Evolutionary conservation across 1,140 invertebrate species (phyloP).

Genomic region (Drosophila littoralis): DNA sequence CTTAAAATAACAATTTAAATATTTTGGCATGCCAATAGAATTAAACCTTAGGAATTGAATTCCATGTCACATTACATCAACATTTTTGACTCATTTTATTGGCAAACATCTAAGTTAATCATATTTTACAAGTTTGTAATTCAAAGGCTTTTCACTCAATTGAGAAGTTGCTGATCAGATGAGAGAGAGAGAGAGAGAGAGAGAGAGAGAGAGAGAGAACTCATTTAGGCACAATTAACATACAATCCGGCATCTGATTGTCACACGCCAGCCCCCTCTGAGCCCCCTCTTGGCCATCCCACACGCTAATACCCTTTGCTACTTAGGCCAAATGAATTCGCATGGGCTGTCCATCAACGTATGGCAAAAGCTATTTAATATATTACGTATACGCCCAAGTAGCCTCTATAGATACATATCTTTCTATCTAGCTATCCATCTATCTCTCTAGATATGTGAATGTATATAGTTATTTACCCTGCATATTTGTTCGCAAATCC

Average conservation of each 20-base stretch:
- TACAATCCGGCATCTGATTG: neutral
- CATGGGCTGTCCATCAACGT: slow-evolving; percentile 29
- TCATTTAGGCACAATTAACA: no score
- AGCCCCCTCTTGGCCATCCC: neutral
- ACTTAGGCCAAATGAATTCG: slow-evolving; percentile 36
- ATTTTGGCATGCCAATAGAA: no score
- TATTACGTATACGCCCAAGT: slow-evolving; percentile 64
- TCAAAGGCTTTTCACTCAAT: neutral
- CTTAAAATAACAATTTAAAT: no score
- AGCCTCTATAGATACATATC: slow-evolving; percentile 8
- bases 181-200: neutral
- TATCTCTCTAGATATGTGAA: neutral
- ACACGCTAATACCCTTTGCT: slow-evolving; percentile 7
- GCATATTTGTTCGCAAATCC: slow-evolving; percentile 42
- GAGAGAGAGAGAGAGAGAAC: no score
- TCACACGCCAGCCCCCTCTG: neutral
- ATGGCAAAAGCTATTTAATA: slow-evolving; percentile 50
- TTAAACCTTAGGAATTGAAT: no score
- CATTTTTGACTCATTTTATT: neutral
- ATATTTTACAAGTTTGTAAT: neutral
- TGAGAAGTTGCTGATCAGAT: neutral
- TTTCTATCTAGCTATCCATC: slow-evolving; percentile 18
- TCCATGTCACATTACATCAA: no score
- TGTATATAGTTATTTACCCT: slow-evolving; percentile 10
- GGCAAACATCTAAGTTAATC: neutral